These are phyloP conservation scores for Lacanobia wlatinum DNA, from an alignment of 2,888 invertebrate species.

Conservation along the genomic window DNA sequence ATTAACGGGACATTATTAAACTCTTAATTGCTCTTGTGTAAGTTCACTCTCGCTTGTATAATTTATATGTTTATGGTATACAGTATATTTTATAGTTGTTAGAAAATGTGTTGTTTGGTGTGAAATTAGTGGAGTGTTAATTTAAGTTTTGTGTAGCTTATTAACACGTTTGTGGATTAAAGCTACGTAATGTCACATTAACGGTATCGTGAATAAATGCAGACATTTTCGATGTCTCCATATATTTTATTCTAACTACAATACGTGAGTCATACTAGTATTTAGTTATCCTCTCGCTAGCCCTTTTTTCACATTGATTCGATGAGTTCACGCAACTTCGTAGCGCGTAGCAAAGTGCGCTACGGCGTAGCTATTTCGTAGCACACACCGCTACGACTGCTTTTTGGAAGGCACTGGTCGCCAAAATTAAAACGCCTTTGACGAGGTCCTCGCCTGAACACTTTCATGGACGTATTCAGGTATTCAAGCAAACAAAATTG, in stretches of 20 bases:
- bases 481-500: background rate
- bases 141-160: conserved; percentile 27
- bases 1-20: conserved; percentile 79
- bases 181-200: background rate
- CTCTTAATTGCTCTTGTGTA: conserved; percentile 79
- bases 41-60: conserved; percentile 74
- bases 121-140: conserved; percentile 26
- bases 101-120: conserved; percentile 47
- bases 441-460: too few species aligned
- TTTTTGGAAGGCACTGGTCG: too few species aligned
- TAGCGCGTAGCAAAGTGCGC: background rate
- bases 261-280: background rate
- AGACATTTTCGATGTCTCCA: background rate
- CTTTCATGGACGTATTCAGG: too few species aligned
- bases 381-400: conserved; percentile 3
- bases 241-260: too few species aligned
- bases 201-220: background rate
- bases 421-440: too few species aligned
- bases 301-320: background rate
- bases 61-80: conserved; percentile 69
- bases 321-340: background rate
- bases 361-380: conserved; percentile 38
- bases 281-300: background rate
- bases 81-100: conserved; percentile 53
- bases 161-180: background rate